Evolutionary conservation across 2,797 vertebrate genomes (phyloP), one percentile per base, ranked within the genome.

Genomic region (Thripadectes ignobilis): DNA sequence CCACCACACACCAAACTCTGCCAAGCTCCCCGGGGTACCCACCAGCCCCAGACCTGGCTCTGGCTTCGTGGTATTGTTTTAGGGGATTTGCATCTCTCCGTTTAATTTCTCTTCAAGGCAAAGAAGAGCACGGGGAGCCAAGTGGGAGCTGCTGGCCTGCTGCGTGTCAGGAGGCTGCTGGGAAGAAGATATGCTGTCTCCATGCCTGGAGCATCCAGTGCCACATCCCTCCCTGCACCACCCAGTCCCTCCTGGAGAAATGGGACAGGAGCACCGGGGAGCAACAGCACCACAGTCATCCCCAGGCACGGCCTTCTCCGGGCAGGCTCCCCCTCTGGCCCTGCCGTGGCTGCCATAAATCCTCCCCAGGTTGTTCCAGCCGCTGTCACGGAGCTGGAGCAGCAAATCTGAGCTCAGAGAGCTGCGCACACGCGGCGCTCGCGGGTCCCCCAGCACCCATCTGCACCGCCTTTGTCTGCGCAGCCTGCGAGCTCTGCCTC

Each of bases 381-480:
- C 23, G 6, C 83, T 66, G 69, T 74, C 86, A 80, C 9, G 10
- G 85, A 85, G 81, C 87, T 8, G 48, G 0, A 10, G 95, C 88
- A 62, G 91, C 92, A 84, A 86, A 95, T 80, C 93, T 69, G 76
- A 81, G 93, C 65, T 48, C 1, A 7, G 58, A 2, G 2, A 75
- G 90, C 91, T 49, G 41, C 4, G 75, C 43, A 58, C 92, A 91
- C 85, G 85, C 81, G 85, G 95, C 10, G 8, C 95, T 8, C 41
- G 46, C 62, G 45, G 90, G 85, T 94, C 91, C 96, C 94, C 71
- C 94, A 85, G 94, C 94, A 87, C 94, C 96, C 96, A 93, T 87
- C 96, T 51, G 93, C 92, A 0, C 52, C 10, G 79, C 93, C 88
- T 96, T 95, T 96, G 95, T 96, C 88, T 96, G 45, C 76, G 77